A percentile compares a stretch with the other conserved stretches of the same genome.
These are phyloP conservation scores for Oopsacas minuta DNA, from an alignment of 37 sponge, comb jelly and placozoan genomes.

Conservation along the genomic window DNA sequence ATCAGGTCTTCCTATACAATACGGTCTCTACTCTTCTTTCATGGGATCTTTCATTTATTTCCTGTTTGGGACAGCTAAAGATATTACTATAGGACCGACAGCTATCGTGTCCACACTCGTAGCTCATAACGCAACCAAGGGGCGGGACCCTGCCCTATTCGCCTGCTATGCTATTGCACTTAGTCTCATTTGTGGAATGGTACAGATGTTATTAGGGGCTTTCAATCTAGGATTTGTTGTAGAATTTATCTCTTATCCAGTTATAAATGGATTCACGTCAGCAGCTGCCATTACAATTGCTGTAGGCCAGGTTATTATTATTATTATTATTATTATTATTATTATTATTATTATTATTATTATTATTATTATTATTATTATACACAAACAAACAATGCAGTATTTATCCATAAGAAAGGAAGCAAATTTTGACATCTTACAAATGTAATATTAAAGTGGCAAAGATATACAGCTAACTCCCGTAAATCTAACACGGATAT, in stretches of 20 bases:
- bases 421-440: too few relatives aligned
- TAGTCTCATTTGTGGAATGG: constrained; percentile 59
- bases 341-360: too few relatives aligned
- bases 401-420: neutral
- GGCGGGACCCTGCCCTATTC: neutral
- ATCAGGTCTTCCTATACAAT: constrained; percentile 39
- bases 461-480: too few relatives aligned
- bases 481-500: too few relatives aligned
- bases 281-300: constrained; percentile 93
- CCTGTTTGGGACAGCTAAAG: constrained; percentile 81
- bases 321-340: neutral
- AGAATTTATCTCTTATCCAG: constrained; percentile 78
- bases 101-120: constrained; percentile 87
- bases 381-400: neutral
- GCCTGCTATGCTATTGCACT: constrained; percentile 45
- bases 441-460: too few relatives aligned
- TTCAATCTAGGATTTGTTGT: constrained; percentile 76
- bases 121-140: constrained; percentile 27
- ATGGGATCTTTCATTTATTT: constrained; percentile 79
- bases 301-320: constrained; percentile 62
- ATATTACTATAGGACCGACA: constrained; percentile 89
- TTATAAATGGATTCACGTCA: constrained; percentile 92
- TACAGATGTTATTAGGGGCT: constrained; percentile 65
- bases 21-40: constrained; percentile 87
- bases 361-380: neutral